Evolutionary conservation across 2,113 vertebrate genomes (phyloP), one percentile per base, ranked within the genome.

Genomic region (Ptyas mucosa): DNA sequence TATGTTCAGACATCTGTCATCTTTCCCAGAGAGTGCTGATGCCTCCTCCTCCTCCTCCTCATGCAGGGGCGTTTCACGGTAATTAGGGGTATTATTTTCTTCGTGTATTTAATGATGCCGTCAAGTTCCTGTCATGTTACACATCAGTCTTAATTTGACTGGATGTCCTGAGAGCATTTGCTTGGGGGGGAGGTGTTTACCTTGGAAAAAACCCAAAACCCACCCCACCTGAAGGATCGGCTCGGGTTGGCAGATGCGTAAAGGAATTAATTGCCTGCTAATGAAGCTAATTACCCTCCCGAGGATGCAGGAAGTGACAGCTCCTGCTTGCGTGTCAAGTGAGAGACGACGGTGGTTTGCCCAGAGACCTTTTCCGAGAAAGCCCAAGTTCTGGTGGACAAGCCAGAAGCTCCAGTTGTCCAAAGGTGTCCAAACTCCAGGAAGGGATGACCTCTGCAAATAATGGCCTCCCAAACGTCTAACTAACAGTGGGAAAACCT

Each of bases 251-350:
- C 95, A 96, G 94, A 81, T 96, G 96, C 92, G 89, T 95, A 92
- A 43, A 94, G 91, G 64, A 95, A 93, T 97, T 97, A 96, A 96
- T 96, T 95, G 93, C 92, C 94, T 39, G 91, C 90, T 96, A 95
- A 94, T 96, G 51, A 96, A 89, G 92, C 90, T 95, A 96, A 96
- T 89, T 96, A 94, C 91, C 95, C 81, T 75, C 94, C 14, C 18
- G 92, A 95, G 95, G 95, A 92, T 75, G 69, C 87, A 90, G 7
- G 0, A 0, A 94, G 85, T 81, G 93, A 90, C 92, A 94, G 34
- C 57, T 95, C n/a, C 90, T 90, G 23, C 86, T 69, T 91, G 49
- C 57, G 69, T 92, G 75, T 52, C 90, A 93, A 89, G 12, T 85
- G 55, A 94, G 91, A 89, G 92, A n/a, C 64, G 58, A 58, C 2